phyloP scores from a whole-genome alignment of 2,888 invertebrate species.

The Ophion slaviceki region DNA sequence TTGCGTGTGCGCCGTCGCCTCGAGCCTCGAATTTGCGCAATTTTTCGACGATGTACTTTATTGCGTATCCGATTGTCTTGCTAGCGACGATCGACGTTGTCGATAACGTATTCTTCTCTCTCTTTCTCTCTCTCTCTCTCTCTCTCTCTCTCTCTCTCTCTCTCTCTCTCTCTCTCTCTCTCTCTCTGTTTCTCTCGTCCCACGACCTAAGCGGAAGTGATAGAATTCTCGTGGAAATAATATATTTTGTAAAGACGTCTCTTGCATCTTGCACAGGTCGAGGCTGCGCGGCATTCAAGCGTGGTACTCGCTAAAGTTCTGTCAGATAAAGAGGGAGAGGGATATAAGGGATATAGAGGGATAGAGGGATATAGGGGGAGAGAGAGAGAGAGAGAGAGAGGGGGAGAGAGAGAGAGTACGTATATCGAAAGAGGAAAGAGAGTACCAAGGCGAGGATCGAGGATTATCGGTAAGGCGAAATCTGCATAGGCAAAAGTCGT shows the following conservation, averaged over 20 bases:
- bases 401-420: conserved; percentile 14
- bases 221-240: conserved; percentile 62
- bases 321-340: conserved; percentile 21
- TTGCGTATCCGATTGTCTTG: conserved; percentile 36
- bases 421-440: conserved; percentile 8
- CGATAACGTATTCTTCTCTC: no score
- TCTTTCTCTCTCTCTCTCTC: no score
- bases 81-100: conserved; percentile 37
- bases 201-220: conserved; percentile 60
- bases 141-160: no score
- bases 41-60: no score
- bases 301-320: conserved; percentile 40
- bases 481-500: conserved; percentile 81
- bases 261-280: conserved; percentile 60
- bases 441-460: conserved; percentile 74
- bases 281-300: conserved; percentile 43
- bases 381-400: conserved; percentile 54
- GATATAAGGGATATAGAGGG: not conserved
- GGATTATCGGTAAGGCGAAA: conserved; percentile 79
- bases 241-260: conserved; percentile 58
- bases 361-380: conserved; percentile 10
- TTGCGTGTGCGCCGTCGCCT: no score
- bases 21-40: no score
- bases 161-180: no score
- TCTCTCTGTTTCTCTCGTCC: not conserved